These are phyloP conservation scores for Gryon sp. DNA, from an alignment of 1,140 invertebrate genomes.

Conservation along the genomic window DNA sequence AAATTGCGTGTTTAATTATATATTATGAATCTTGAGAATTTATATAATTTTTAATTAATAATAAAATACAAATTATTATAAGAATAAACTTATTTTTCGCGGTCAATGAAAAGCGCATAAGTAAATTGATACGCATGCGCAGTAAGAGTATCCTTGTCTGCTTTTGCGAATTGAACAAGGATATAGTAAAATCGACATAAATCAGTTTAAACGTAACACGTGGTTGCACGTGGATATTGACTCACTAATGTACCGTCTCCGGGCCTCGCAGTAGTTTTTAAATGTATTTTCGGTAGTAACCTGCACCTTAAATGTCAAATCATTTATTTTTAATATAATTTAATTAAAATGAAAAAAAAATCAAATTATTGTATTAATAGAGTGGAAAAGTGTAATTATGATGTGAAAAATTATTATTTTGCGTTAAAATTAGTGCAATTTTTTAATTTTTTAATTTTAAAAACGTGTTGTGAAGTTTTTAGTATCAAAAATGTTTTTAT, in stretches of 20 bases:
- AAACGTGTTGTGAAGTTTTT: no score
- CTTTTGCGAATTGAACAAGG: constrained; percentile 11
- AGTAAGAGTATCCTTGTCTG: constrained; percentile 6
- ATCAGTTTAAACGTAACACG: constrained; percentile 37
- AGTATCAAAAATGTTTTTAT: no score
- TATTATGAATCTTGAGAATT: no score
- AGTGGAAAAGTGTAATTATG: no score
- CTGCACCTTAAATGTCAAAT: background rate
- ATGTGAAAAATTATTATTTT: no score
- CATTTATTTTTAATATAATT: background rate
- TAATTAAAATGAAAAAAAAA: no score
- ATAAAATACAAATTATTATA: no score
- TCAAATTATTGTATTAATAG: no score
- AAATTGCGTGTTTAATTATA: no score
- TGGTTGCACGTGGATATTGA: constrained; percentile 36
- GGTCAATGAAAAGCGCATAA: background rate
- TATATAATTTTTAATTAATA: no score
- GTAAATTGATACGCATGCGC: constrained; percentile 6
- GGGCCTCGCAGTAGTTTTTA: background rate
- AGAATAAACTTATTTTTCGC: constrained; percentile 1
- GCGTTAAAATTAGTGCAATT: no score
- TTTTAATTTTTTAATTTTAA: no score
- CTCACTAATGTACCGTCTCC: background rate
- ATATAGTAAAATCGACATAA: constrained; percentile 13
- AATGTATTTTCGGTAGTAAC: background rate